Base-by-base conservation (phyloP, 2,113 vertebrate genomes). In the Gymnogyps californianus region DNA sequence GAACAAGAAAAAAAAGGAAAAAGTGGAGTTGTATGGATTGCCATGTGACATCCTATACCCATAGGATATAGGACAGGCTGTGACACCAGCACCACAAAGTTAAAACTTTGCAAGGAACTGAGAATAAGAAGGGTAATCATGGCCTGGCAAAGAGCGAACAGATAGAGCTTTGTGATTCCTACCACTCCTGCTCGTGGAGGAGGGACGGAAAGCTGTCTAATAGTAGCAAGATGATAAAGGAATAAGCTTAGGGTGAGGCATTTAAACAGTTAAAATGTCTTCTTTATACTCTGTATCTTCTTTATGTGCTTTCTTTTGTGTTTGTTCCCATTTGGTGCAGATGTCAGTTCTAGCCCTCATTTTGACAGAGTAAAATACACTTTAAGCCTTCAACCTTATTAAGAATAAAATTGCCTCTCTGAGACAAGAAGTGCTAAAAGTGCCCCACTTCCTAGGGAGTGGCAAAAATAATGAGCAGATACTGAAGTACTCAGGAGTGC, bases 1-100 rank as follows among this genome's bases (percentile, higher is more conserved):
- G 22, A 64, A n/a, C 6, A 47, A 52, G 3, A 47, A 28, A 51
- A 46, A 67, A 32, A n/a, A 52, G 4, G 20, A 16, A 34, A 52
- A 67, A 47, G 25, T 34, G 62, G 34, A 46, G 38, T 34, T 13
- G 4, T 71, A 6, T 67, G 42, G 13, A 52, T n/a, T 62, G 13
- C 8, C 0, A 1, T 38, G 36, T 67, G 20, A 24, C 24, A 58
- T 54, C 19, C 22, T 9, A 13, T 26, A 21, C 16, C 22, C 19
- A 3, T 58, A 38, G 38, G 38, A 38, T 38, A 38, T n/a, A n/a
- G n/a, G n/a, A n/a, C n/a, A n/a, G n/a, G n/a, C n/a, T n/a, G n/a
- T n/a, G n/a, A n/a, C 36, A 78, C 26, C 12, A 65, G 32, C 32
- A 42, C 20, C 26, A 47, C 16, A 13, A 81, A 77, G 25, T 26